Evolutionary conservation across 1,140 invertebrate genomes (phyloP), one percentile per base, ranked within the genome.

Genomic region (Trissolcus basalis): DNA sequence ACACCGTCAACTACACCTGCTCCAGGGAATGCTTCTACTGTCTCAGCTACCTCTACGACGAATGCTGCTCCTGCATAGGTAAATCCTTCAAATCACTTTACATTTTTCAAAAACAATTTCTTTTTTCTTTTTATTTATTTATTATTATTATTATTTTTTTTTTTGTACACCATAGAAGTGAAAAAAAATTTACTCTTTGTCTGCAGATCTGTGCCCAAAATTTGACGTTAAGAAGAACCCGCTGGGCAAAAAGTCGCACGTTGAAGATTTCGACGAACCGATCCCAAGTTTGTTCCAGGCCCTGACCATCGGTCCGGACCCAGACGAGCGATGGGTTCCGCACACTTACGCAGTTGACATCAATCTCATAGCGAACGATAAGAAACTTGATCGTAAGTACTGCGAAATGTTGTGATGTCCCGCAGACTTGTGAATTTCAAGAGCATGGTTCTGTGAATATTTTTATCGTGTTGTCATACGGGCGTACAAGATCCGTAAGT

Each of bases 61-160:
- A 98, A 86, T 98, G 97, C 87, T 98, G 97, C 83, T 96, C 95
- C 44, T 98, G 97, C 91, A 95, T 98, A 78, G 96, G 95, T 96
- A 88, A 92, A 35, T 35, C 10, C 33, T 35, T 35, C 5, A 35
- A 35, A n/a, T n/a, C n/a, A n/a, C n/a, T n/a, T n/a, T n/a, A n/a
- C n/a, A n/a, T n/a, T n/a, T n/a, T n/a, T n/a, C n/a, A n/a, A n/a
- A n/a, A n/a, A n/a, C n/a, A n/a, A n/a, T n/a, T n/a, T n/a, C n/a
- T n/a, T n/a, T n/a, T n/a, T n/a, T n/a, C n/a, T n/a, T n/a, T n/a
- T n/a, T n/a, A n/a, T n/a, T n/a, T n/a, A n/a, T n/a, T n/a, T n/a
- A n/a, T 10, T 35, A 6, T 35, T 43, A 43, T 43, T 6, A 43
- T 43, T 5, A 11, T n/a, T 43, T 9, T 43, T n/a, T n/a, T n/a